Base-by-base conservation (phyloP, 2,797 vertebrate genomes). In the Myoxocephalus aenaeus region DNA sequence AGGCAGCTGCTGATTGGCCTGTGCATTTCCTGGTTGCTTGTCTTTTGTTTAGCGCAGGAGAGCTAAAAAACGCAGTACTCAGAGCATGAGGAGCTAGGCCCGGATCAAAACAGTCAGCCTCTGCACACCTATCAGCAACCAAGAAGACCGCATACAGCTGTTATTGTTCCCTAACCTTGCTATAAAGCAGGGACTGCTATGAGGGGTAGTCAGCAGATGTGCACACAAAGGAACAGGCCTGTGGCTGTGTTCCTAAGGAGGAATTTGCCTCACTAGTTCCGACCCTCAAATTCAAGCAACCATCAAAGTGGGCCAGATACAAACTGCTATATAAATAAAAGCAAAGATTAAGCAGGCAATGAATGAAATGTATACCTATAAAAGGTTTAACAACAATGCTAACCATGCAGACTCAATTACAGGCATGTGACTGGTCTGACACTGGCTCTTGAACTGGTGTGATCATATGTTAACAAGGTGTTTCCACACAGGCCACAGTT, bases 1-100 rank as follows among this genome's bases (percentile, higher is more conserved):
- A 98, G 93, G 93, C 92, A 82, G 95, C 92, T 91, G 92, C 94
- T 94, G 97, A 99, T 99, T 99, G 98, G 98, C 95, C 91, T 82
- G 83, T 91, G 95, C 94, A 96, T 96, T 99, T 99, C 97, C 98
- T 97, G 97, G 96, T 95, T 97, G 95, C 97, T 96, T 96, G 96
- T 97, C 97, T 99, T 99, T 99, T 98, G 97, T 99, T 97, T 93
- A 94, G 96, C 95, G 74, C 74, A 82, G 87, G 94, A 94, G 94
- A 94, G 95, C 96, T 95, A 96, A 96, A 96, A 96, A 63, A 95
- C 93, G 93, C 95, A 96, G 94, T 91, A 93, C 94, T 91, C 91
- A 90, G 90, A 93, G 92, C 75, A 77, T 89, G 94, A 93, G 92
- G 65, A 95, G 91, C 94, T 91, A 97, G 97, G 97, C 96, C 96